phyloP scores from a whole-genome alignment of 2,797 vertebrate genomes.

The Spheniscus humboldti region DNA sequence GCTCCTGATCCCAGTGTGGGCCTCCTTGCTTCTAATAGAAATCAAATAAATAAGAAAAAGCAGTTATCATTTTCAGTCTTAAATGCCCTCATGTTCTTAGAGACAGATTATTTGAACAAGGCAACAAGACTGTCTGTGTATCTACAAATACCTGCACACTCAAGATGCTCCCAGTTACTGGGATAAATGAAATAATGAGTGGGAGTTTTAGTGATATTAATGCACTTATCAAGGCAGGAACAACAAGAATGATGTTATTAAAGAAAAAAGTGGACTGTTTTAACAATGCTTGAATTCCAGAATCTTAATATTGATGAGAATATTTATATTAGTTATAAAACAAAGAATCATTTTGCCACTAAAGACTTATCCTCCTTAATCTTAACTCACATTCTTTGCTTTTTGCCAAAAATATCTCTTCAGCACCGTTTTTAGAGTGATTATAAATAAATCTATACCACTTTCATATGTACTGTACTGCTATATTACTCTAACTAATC shows the following conservation, averaged over 20 bases:
- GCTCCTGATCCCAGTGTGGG: background rate
- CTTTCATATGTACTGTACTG: background rate
- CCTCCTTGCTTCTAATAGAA: background rate
- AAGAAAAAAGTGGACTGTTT: background rate
- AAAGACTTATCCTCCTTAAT: background rate
- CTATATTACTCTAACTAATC: conserved; percentile 8
- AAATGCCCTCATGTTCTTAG: background rate
- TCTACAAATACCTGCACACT: background rate
- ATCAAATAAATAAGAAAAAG: background rate
- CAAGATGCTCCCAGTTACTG: background rate
- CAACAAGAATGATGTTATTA: background rate
- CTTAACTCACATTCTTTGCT: background rate
- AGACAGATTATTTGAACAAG: background rate
- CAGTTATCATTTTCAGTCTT: background rate
- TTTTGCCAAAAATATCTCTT: conserved; percentile 2
- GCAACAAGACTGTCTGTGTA: background rate
- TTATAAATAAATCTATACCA: background rate
- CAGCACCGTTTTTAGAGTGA: background rate
- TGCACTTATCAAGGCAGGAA: background rate
- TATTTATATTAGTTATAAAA: background rate
- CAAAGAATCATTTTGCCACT: background rate
- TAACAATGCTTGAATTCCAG: background rate
- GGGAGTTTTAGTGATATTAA: background rate
- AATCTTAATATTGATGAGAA: background rate
- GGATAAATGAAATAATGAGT: background rate